phyloP scores from a whole-genome alignment of 2,113 vertebrate genomes.

The Xerus inauris region DNA sequence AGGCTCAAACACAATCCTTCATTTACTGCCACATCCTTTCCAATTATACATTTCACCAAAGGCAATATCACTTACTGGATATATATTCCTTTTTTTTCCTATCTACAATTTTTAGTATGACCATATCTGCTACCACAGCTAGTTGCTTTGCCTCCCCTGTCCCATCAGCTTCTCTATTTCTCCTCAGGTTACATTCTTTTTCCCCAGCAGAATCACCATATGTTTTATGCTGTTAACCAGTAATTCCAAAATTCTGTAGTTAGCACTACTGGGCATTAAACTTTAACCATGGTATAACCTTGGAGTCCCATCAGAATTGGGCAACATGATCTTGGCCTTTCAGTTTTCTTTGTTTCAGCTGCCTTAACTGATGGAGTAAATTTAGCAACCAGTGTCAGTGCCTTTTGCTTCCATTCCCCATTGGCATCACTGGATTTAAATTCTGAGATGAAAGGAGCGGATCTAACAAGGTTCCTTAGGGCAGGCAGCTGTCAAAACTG shows the following conservation, averaged over 20 bases:
- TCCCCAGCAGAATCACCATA: no score
- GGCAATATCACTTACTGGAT: background rate
- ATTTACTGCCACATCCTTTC: background rate
- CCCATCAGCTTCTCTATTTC: background rate
- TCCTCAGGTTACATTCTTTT: background rate
- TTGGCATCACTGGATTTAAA: background rate
- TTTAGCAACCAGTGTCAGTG: background rate
- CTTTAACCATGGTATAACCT: background rate
- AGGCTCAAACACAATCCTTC: background rate
- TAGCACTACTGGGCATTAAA: background rate
- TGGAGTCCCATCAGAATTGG: background rate
- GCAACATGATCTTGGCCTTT: background rate
- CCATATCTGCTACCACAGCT: background rate
- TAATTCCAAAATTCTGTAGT: background rate
- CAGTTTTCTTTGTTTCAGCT: background rate
- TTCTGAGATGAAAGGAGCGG: constrained; percentile 51
- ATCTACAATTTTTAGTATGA: background rate
- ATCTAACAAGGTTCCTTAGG: background rate
- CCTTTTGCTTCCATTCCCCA: constrained; percentile 39
- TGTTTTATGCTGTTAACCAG: no score
- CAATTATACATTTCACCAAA: background rate
- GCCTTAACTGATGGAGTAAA: background rate
- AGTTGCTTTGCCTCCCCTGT: background rate
- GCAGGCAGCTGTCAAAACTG: constrained; percentile 51
- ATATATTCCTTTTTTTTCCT: background rate